Conservation (phyloP, 2,888 invertebrate genomes). For the Rhamnusium bicolor region DNA sequence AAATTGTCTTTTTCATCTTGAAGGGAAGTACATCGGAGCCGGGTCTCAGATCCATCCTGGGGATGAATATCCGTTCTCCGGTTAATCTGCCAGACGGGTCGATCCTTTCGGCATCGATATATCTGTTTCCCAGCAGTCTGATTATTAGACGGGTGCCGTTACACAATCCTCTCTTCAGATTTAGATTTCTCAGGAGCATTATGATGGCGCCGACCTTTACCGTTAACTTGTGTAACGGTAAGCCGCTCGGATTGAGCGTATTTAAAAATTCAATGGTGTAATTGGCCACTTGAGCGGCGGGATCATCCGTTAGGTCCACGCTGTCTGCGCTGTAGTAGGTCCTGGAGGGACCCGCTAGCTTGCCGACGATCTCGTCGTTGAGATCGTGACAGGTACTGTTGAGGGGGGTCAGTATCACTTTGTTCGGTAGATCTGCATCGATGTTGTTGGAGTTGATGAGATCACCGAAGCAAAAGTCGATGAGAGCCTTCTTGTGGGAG, state of each 20-base stretch:
- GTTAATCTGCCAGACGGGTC: neutral
- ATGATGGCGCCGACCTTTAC: neutral
- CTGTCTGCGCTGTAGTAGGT: neutral
- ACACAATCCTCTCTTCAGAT: neutral
- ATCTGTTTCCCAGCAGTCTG: neutral
- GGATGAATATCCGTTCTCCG: neutral
- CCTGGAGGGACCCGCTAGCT: neutral
- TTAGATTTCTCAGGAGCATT: slow-evolving; percentile 19
- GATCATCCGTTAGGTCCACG: neutral
- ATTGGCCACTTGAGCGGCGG: neutral
- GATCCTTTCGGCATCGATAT: neutral
- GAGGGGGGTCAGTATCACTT: neutral
- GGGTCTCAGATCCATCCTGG: neutral
- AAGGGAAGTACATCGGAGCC: neutral
- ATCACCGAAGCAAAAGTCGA: neutral
- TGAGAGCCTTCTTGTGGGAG: neutral
- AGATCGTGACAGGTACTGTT: neutral
- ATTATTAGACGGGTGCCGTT: slow-evolving; percentile 1
- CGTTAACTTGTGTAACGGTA: neutral
- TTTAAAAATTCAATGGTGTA: neutral
- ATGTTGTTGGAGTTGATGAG: too few relatives aligned
- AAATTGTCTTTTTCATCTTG: slow-evolving; percentile 39
- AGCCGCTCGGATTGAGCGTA: neutral
- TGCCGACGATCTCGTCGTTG: too few relatives aligned
- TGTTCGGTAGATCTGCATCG: neutral